These are phyloP conservation scores for Delphinus delphis DNA, from an alignment of 2,113 vertebrate genomes.

Conservation along the genomic window DNA sequence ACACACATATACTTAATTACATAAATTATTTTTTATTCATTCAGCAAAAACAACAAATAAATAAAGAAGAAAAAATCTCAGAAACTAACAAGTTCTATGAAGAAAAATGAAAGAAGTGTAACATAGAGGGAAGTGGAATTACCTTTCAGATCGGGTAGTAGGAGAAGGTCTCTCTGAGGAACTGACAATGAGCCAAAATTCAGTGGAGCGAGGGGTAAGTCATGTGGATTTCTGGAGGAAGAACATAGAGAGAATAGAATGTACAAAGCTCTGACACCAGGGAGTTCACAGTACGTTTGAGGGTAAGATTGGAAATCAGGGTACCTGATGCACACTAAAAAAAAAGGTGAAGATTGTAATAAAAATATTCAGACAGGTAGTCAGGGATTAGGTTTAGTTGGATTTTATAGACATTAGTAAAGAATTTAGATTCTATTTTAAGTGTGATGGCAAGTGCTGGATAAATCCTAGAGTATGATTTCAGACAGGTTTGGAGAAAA, in stretches of 20 bases:
- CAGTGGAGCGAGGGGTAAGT: not conserved
- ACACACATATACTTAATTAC: not conserved
- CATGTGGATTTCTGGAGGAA: not conserved
- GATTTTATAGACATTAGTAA: not conserved
- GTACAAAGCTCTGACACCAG: not conserved
- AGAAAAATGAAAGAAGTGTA: not conserved
- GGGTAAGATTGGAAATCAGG: not conserved
- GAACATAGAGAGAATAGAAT: rapidly evolving
- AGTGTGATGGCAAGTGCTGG: not conserved
- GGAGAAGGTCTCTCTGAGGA: not conserved
- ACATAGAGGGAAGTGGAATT: not conserved
- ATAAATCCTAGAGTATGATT: not conserved
- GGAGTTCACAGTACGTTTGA: not conserved
- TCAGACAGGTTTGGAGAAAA: not conserved
- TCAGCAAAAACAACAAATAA: not conserved
- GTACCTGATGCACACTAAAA: not conserved
- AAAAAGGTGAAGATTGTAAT: not conserved
- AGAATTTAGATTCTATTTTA: not conserved
- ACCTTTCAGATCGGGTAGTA: not conserved
- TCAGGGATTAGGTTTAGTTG: not conserved
- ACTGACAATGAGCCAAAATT: not conserved
- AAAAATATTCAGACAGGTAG: not conserved
- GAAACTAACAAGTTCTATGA: not conserved
- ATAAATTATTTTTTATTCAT: not conserved
- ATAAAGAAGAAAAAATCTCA: not conserved